These are phyloP conservation scores for Margaritifera margaritifera DNA, from an alignment of 2,888 invertebrate genomes.

Conservation along the genomic window DNA sequence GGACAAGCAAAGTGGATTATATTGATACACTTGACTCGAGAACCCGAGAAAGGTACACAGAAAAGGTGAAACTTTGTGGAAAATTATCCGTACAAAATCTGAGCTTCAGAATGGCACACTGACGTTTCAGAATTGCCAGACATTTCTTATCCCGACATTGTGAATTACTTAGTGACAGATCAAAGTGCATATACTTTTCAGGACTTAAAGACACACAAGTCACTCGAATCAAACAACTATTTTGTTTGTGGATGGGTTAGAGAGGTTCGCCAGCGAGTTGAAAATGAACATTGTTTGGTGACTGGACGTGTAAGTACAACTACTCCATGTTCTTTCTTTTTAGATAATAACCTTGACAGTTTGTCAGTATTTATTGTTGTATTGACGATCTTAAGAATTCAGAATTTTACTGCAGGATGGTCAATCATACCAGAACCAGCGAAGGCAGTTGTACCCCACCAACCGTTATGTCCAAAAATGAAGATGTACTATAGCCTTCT, in stretches of 20 bases:
- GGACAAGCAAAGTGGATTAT: no score
- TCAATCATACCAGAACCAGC: no score
- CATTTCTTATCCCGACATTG: conserved; percentile 17
- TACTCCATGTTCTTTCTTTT: not conserved
- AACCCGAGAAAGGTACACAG: conserved; percentile 4
- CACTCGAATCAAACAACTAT: no score
- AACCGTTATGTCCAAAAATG: no score
- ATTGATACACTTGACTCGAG: no score
- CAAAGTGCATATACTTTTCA: conserved; percentile 15
- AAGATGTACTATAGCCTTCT: no score
- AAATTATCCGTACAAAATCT: conserved; percentile 13
- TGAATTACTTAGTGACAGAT: conserved; percentile 18
- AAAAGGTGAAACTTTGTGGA: conserved; percentile 3
- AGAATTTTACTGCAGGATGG: no score
- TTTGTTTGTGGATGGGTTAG: not conserved
- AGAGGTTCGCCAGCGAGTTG: no score
- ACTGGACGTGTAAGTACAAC: conserved; percentile 9
- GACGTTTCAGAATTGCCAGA: conserved; percentile 6
- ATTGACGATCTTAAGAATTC: no score
- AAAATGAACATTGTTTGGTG: conserved; percentile 6
- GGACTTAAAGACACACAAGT: conserved; percentile 3
- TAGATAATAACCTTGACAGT: no score
- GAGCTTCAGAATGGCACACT: conserved; percentile 2
- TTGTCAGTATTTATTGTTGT: no score
- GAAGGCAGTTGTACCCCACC: no score